Evolutionary conservation across 2,888 invertebrate species (phyloP), one percentile per base, ranked within the genome.

Genomic region (Polietes domitor): DNA sequence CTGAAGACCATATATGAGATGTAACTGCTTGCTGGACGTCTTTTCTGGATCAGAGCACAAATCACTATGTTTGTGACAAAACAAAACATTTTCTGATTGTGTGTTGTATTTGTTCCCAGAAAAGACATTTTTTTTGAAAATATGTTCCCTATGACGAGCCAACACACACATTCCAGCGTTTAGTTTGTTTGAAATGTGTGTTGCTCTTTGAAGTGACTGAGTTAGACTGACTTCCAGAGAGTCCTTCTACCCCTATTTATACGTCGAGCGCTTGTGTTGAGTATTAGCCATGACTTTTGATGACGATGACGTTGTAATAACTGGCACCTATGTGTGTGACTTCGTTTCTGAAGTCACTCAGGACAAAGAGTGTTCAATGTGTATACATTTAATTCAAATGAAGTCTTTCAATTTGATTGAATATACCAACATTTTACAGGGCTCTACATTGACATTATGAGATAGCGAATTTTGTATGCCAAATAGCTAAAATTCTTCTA

Each of bases 231-330:
- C 15, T 26, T 58, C 24, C 3, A 12, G 0, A 24, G 4, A 58
- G 24, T 26, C 15, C 58, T 58, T 9, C 17, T 10, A 24, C 58
- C 15, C 10, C 19, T 26, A 58, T 58, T 58, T 58, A 58, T 58
- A 58, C 26, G 12, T n/a, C n/a, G 32, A 19, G n/a, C n/a, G n/a
- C n/a, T n/a, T n/a, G n/a, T n/a, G 21, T 37, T 21, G 1, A 10
- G 2, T 2, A 41, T 65, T 41, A 17, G 37, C 9, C 17, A n/a
- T 41, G 65, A 41, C 37, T 65, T 65, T 10, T n/a, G n/a, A n/a
- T 1, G 17, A 10, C 32, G 17, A 63, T 63, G 63, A 63, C 32
- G 21, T 63, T 63, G 63, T 63, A n/a, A 63, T 63, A 63, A 63
- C n/a, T 63, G 28, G n/a, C n/a, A 63, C 17, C 63, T 5, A 2